Evolutionary conservation across 1,140 invertebrate species (phyloP).

Genomic region (Lanistes nyassanus): DNA sequence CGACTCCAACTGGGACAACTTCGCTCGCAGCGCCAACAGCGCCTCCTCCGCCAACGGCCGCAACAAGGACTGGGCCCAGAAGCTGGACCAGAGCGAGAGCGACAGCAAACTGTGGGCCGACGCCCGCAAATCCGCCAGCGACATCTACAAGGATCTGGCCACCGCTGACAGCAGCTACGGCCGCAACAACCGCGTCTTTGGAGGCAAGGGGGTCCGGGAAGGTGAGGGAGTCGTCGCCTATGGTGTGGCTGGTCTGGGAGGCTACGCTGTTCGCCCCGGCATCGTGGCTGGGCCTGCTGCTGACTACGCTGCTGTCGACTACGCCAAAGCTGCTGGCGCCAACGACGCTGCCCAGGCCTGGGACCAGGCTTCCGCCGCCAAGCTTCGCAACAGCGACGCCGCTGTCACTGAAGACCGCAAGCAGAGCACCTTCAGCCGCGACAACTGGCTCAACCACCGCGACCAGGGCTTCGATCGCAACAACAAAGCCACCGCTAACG

Average conservation of each 20-base stretch:
- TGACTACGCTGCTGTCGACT: background rate
- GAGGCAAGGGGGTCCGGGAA: background rate
- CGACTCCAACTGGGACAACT: conserved; percentile 27
- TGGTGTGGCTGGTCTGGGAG: conserved; percentile 22
- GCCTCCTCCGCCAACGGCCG: conserved; percentile 18
- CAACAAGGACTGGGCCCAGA: conserved; percentile 28
- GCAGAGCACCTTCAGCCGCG: conserved; percentile 22
- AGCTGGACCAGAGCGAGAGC: conserved; percentile 24
- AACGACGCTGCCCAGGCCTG: conserved; percentile 9
- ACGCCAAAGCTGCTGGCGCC: background rate
- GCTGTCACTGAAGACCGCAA: conserved; percentile 4
- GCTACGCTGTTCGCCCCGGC: conserved; percentile 19
- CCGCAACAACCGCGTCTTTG: background rate
- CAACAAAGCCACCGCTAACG: conserved; percentile 1
- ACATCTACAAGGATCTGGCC: conserved; percentile 29
- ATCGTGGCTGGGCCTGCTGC: background rate
- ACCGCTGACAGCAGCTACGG: conserved; percentile 22
- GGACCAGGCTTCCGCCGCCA: conserved; percentile 20
- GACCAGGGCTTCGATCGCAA: conserved; percentile 21
- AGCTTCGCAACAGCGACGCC: conserved; percentile 7
- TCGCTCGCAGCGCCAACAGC: conserved; percentile 11
- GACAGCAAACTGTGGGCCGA: conserved; percentile 20
- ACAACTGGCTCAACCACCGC: conserved; percentile 31
- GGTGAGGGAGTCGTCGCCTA: conserved; percentile 6
- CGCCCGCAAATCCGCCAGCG: conserved; percentile 23